phyloP scores from a whole-genome alignment of 2,888 invertebrate genomes.

The Acanthococcus lagerstroemiae region DNA sequence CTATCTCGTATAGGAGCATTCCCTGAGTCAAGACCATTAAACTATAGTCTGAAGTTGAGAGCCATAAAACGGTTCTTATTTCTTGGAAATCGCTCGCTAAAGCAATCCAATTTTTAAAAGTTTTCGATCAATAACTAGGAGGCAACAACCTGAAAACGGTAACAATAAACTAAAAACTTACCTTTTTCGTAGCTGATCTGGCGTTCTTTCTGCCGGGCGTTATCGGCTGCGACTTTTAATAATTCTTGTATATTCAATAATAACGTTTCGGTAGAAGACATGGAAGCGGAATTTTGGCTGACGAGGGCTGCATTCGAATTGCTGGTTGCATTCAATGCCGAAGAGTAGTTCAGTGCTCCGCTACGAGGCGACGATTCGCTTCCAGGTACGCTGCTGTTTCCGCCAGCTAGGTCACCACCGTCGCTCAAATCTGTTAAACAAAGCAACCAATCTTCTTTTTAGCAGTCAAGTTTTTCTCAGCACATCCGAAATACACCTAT shows the following conservation, averaged over 20 bases:
- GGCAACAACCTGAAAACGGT: too few relatives aligned
- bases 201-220: constrained; percentile 89
- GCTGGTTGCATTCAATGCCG: constrained; percentile 37
- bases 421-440: constrained; percentile 66
- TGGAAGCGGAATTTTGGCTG: constrained; percentile 42
- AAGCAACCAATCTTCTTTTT: too few relatives aligned
- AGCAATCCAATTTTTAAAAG: too few relatives aligned
- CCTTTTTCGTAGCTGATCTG: constrained; percentile 96
- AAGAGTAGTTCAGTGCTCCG: constrained; percentile 50
- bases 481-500: too few relatives aligned
- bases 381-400: constrained; percentile 35
- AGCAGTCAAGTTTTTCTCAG: too few relatives aligned
- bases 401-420: constrained; percentile 23
- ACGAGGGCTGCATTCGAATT: constrained; percentile 41
- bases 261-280: constrained; percentile 84
- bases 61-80: too few relatives aligned
- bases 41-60: background rate
- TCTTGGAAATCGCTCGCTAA: too few relatives aligned
- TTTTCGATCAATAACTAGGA: too few relatives aligned
- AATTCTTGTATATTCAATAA: constrained; percentile 91
- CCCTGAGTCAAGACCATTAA: too few relatives aligned
- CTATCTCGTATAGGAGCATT: too few relatives aligned
- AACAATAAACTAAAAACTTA: too few relatives aligned
- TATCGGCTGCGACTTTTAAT: constrained; percentile 93
- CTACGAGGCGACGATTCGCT: constrained; percentile 46